Percentiles rank a stretch among this genome's conserved stretches.
Evolutionary conservation across 2,113 vertebrate genomes (phyloP).

Genomic region (Microtus richardsoni): DNA sequence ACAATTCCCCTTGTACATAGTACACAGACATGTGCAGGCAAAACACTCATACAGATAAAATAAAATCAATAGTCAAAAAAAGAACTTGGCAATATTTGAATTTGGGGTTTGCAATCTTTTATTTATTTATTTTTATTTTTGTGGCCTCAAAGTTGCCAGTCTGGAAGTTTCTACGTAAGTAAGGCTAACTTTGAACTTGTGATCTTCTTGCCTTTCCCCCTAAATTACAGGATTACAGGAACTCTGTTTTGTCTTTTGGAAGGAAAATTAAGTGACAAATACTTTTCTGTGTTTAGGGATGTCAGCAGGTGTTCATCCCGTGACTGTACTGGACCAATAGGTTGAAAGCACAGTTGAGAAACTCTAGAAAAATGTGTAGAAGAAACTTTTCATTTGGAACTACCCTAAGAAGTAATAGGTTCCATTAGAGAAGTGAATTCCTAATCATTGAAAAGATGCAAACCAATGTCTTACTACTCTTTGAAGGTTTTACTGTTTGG

Average conservation of each 20-base stretch:
- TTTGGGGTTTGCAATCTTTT: not conserved
- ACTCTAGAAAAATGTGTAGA: not conserved
- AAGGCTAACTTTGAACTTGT: not conserved
- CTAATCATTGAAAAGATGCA: slow-evolving; percentile 21
- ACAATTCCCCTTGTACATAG: not conserved
- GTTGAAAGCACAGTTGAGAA: not conserved
- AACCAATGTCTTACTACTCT: not conserved
- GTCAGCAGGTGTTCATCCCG: not conserved
- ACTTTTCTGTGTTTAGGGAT: not conserved
- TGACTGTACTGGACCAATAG: not conserved
- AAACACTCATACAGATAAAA: not conserved
- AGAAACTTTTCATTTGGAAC: not conserved
- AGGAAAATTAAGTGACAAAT: slow-evolving; percentile 20
- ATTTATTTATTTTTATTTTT: not conserved
- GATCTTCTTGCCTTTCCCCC: not conserved
- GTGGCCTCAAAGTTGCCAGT: not conserved
- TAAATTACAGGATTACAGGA: not conserved
- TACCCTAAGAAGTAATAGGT: not conserved
- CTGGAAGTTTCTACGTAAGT: not conserved
- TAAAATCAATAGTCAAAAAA: not conserved
- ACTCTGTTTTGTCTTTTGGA: not conserved
- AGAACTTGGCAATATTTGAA: slow-evolving; percentile 2
- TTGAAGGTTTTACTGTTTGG: not conserved
- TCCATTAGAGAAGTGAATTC: not conserved
- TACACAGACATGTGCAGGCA: not conserved